Percentiles rank a stretch among this genome's conserved stretches.
phyloP scores from a whole-genome alignment of 2,888 invertebrate genomes.

The Xestia xanthographa region DNA sequence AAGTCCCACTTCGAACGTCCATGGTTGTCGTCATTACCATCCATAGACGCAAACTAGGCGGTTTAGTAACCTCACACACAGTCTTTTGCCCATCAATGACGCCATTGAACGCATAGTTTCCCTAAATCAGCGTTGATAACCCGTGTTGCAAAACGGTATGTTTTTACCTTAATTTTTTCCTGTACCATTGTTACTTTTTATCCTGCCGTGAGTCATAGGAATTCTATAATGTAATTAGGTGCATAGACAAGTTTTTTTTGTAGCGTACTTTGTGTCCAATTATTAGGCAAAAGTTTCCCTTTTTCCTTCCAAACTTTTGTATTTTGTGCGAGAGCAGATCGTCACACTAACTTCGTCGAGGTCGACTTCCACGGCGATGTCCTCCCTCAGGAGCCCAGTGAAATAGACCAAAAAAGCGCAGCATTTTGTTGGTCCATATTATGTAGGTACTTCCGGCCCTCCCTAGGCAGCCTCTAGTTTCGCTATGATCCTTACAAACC shows the following conservation, averaged over 20 bases:
- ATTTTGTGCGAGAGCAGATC: not conserved
- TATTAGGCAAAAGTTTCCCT: not conserved
- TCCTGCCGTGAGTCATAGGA: constrained; percentile 2
- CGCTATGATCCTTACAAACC: not conserved
- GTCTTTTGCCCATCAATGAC: constrained; percentile 10
- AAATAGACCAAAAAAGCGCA: not conserved
- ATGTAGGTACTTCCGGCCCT: not conserved
- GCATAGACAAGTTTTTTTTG: not conserved
- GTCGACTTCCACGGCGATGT: not conserved
- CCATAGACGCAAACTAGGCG: constrained; percentile 23
- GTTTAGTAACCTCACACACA: constrained; percentile 20
- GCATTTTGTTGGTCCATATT: not conserved
- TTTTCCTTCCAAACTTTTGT: not conserved
- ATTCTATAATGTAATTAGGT: not conserved
- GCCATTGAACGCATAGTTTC: constrained; percentile 11
- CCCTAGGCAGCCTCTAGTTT: no score
- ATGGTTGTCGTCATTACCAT: constrained; percentile 16
- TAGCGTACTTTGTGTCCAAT: not conserved
- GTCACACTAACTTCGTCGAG: not conserved
- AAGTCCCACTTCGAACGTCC: constrained; percentile 17
- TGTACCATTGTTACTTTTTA: not conserved
- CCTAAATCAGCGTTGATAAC: constrained; percentile 10
- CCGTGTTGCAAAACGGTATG: not conserved
- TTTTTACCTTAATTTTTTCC: constrained; percentile 5
- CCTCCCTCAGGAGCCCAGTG: not conserved